Percentiles rank a stretch among this genome's conserved stretches.
Evolutionary conservation across 2,113 vertebrate species (phyloP).

Genomic region (Mola mola): DNA sequence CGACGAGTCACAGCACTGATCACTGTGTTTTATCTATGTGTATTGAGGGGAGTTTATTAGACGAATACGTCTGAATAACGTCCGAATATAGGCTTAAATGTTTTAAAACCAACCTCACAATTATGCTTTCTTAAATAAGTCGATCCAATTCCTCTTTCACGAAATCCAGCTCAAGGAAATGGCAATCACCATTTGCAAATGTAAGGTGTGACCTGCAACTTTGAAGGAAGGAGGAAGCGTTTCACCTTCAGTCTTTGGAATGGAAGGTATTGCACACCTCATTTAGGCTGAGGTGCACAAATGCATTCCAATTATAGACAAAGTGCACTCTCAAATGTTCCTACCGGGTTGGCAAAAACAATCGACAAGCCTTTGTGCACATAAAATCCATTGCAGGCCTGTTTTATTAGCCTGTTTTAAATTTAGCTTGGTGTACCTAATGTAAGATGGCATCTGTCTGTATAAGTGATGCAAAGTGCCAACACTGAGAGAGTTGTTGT

Average conservation of each 20-base stretch:
- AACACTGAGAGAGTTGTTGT: neutral
- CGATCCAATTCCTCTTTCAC: too few species aligned
- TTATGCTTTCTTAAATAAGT: too few species aligned
- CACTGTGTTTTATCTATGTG: too few species aligned
- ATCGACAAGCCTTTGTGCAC: neutral
- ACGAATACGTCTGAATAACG: too few species aligned
- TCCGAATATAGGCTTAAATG: too few species aligned
- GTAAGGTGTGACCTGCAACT: neutral
- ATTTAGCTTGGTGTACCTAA: neutral
- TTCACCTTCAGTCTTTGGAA: neutral
- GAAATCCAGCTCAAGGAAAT: neutral
- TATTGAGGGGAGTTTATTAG: too few species aligned
- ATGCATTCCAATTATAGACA: neutral
- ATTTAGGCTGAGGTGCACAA: neutral
- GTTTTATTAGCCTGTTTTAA: neutral
- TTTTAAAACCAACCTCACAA: too few species aligned
- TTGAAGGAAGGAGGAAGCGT: conserved; percentile 50
- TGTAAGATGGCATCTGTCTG: too few species aligned
- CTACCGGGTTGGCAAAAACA: neutral
- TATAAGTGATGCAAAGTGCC: conserved; percentile 1
- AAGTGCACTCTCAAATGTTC: neutral
- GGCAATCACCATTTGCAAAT: neutral
- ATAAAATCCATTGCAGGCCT: neutral
- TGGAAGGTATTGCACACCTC: conserved; percentile 6
- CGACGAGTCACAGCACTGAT: too few species aligned